These are phyloP conservation scores for Xyrauchen texanus DNA, from an alignment of 2,113 vertebrate genomes.

Conservation along the genomic window DNA sequence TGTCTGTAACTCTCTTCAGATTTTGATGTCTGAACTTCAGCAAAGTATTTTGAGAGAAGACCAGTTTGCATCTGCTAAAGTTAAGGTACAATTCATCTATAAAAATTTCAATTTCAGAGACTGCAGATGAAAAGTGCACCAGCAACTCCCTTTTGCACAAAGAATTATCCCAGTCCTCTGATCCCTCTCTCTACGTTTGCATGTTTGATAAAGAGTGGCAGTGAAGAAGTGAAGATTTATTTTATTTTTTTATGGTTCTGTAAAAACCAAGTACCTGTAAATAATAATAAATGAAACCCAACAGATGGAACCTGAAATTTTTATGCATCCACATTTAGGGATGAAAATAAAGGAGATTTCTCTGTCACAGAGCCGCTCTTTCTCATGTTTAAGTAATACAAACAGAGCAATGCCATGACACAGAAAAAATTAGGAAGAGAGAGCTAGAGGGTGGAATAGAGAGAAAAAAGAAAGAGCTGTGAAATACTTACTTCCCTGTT, in stretches of 20 bases:
- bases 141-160: too few relatives aligned
- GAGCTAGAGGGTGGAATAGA: not conserved
- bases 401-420: slow-evolving; percentile 26
- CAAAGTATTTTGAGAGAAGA: too few relatives aligned
- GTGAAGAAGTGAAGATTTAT: not conserved
- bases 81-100: too few relatives aligned
- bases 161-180: too few relatives aligned
- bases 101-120: too few relatives aligned
- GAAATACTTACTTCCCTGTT: slow-evolving; percentile 88
- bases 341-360: slow-evolving; percentile 4
- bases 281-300: not conserved
- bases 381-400: slow-evolving; percentile 31
- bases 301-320: not conserved
- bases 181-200: too few relatives aligned
- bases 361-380: slow-evolving; percentile 1
- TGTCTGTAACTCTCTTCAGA: not conserved
- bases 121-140: too few relatives aligned
- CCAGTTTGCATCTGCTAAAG: too few relatives aligned
- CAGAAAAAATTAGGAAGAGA: slow-evolving; percentile 4
- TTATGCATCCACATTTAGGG: not conserved
- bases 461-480: slow-evolving; percentile 69
- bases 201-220: too few relatives aligned
- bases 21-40: too few relatives aligned
- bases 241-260: too few relatives aligned
- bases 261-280: not conserved